These are phyloP conservation scores for Cryptoblepharus egeriae DNA, from an alignment of 2,797 vertebrate genomes.

Conservation along the genomic window DNA sequence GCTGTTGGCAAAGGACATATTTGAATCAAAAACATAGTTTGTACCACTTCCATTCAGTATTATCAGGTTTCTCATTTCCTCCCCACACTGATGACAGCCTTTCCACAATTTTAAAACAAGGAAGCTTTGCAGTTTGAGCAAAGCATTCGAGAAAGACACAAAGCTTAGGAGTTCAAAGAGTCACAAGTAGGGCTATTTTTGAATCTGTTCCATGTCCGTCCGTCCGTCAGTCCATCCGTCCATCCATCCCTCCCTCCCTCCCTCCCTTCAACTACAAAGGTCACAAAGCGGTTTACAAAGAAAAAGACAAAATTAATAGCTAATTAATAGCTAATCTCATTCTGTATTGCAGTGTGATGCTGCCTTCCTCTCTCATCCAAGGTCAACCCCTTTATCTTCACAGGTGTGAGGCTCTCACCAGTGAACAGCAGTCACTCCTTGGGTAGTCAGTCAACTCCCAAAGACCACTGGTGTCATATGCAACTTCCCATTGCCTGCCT, in stretches of 20 bases:
- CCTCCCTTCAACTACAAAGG: no score
- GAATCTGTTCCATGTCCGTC: background rate
- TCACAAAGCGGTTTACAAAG: no score
- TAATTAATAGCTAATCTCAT: no score
- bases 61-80: background rate
- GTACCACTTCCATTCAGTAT: background rate
- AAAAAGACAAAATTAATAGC: no score
- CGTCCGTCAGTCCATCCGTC: no score
- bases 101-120: background rate
- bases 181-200: background rate
- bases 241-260: no score
- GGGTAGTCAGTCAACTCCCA: background rate
- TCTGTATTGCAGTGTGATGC: background rate
- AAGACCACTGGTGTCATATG: accelerated
- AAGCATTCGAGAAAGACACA: background rate
- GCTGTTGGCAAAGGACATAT: background rate
- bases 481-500: background rate
- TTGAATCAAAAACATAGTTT: background rate
- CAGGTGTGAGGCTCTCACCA: background rate
- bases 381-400: background rate
- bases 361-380: background rate
- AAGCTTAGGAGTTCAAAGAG: background rate
- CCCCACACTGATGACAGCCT: background rate
- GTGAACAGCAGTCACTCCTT: background rate
- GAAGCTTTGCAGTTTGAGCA: background rate